These are phyloP conservation scores for Fistularia tabacaria DNA, from an alignment of 2,797 vertebrate species.

Conservation along the genomic window DNA sequence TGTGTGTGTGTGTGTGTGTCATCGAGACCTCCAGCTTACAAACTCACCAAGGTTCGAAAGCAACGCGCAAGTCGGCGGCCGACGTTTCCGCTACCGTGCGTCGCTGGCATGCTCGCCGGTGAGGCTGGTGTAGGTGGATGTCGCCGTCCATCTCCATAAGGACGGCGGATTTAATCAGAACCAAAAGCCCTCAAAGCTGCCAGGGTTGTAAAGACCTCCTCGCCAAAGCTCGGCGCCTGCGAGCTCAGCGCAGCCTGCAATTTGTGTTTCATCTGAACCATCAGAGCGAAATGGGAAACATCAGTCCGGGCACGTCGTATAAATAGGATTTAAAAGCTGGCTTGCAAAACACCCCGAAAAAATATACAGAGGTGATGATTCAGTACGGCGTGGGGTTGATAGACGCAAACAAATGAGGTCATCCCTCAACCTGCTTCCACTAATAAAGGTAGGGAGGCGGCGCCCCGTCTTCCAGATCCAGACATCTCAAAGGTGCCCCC, in stretches of 20 bases:
- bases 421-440: not conserved
- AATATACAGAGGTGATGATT: constrained; percentile 23
- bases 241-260: constrained; percentile 58
- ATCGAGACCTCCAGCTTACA: too few relatives aligned
- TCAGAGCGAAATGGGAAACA: constrained; percentile 54
- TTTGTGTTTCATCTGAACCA: constrained; percentile 66
- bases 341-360: constrained; percentile 4
- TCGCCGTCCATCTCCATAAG: constrained; percentile 36
- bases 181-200: constrained; percentile 61
- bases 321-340: constrained; percentile 41
- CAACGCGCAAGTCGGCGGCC: too few relatives aligned
- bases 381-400: constrained; percentile 10
- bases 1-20: too few relatives aligned
- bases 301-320: constrained; percentile 38
- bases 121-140: constrained; percentile 27
- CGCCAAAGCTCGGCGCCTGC: constrained; percentile 58
- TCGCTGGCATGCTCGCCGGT: not conserved
- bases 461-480: too few relatives aligned
- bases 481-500: too few relatives aligned
- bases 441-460: not conserved
- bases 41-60: too few relatives aligned
- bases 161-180: constrained; percentile 64
- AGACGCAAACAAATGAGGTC: constrained; percentile 3
- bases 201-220: constrained; percentile 57
- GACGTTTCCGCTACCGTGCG: too few relatives aligned